Evolutionary conservation across 2,113 vertebrate species (phyloP), one percentile per base, ranked within the genome.

Genomic region (Ifrita kowaldi): DNA sequence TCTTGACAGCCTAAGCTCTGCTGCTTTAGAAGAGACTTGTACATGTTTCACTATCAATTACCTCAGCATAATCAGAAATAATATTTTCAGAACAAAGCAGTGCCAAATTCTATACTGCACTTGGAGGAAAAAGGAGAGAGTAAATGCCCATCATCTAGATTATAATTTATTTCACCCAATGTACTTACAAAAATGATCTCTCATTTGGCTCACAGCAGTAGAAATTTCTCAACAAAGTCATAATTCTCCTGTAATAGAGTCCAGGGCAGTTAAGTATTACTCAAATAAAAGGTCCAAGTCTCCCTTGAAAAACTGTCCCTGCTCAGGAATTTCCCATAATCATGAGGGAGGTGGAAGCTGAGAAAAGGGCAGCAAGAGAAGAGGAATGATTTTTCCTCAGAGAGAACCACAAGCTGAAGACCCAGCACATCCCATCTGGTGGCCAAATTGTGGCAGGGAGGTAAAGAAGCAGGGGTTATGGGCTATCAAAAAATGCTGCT

Each of bases 111-210:
- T 55, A 79, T 84, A 83, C 94, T 93, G 95, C 93, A 83, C 63
- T 92, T 85, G 88, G 96, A 96, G 79, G 89, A 91, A 97, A 89
- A 95, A 95, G 63, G 79, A 79, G 80, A 88, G 77, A 95, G 95
- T 95, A 97, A 97, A 95, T 27, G 47, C 52, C 84, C 27, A 37
- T 95, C 97, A 97, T 87, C 86, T 88, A 92, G 76, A 96, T 94
- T 95, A 94, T 93, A 95, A 97, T 97, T 98, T 97, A 97, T 97
- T 95, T 97, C 84, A 74, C 95, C 84, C 89, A 88, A 97, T 96
- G 94, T 97, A 97, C 97, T 98, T 97, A 98, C 28, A 82, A 95
- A 98, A 98, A 98, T 97, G 94, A 97, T 97, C 96, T 96, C 89
- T 94, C 77, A 93, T 96, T 97, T 97, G 97, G 97, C 96, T 95